These are phyloP conservation scores for Cenopis cana DNA, from an alignment of 2,888 invertebrate species.

Conservation along the genomic window DNA sequence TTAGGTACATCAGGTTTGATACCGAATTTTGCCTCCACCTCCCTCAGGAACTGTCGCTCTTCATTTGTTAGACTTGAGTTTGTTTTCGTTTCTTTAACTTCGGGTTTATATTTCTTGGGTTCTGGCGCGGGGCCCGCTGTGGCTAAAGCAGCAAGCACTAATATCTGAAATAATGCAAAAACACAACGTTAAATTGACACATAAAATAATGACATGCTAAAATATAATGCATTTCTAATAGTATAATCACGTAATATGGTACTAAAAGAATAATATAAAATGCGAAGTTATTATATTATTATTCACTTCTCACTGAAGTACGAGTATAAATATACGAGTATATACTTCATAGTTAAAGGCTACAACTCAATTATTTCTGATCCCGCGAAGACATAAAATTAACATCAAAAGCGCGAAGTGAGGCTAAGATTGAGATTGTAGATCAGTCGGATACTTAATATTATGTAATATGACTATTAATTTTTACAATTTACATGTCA, in stretches of 20 bases:
- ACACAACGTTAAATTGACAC: background rate
- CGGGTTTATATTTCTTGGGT: constrained; percentile 75
- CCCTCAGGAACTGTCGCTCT: constrained; percentile 76
- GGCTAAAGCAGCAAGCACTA: constrained; percentile 62
- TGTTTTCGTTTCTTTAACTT: constrained; percentile 61
- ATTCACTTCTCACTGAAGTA: too few relatives aligned
- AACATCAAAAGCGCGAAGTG: background rate
- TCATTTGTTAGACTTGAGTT: constrained; percentile 70
- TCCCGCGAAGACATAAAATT: background rate
- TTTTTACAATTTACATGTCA: background rate
- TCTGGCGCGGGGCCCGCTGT: constrained; percentile 68
- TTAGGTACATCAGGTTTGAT: constrained; percentile 65
- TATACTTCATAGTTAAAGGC: too few relatives aligned
- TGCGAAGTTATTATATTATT: background rate
- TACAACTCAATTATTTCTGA: constrained; percentile 1
- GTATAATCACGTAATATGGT: constrained; percentile 10
- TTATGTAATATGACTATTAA: background rate
- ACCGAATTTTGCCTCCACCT: constrained; percentile 80
- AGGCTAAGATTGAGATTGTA: background rate
- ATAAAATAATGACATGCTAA: background rate
- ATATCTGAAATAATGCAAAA: constrained; percentile 69
- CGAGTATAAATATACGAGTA: too few relatives aligned
- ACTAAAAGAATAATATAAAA: constrained; percentile 12
- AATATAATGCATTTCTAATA: constrained; percentile 13
- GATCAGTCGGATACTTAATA: background rate